Base-by-base conservation (phyloP, 2,113 vertebrate species). In the Phoxinus phoxinus region DNA sequence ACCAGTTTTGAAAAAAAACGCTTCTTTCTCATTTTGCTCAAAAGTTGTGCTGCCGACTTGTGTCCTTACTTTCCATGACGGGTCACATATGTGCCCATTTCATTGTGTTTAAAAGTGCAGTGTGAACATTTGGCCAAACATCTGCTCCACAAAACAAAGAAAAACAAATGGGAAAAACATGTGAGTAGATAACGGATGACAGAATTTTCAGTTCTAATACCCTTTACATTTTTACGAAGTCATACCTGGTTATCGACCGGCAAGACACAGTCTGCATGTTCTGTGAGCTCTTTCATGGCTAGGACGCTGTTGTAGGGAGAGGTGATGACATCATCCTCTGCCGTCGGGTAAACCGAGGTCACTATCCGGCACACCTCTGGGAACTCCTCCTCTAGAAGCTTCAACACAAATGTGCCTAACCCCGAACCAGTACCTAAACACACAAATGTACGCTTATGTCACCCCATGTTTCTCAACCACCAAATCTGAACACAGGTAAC, bases 261-360 rank as follows among this genome's bases (percentile, higher is more conserved):
- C 56, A 99, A 90, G 9, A 99, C 98, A 90, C 98, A 99, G 91
- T 99, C 96, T 3, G 98, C 98, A 21, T 97, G 96, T 88, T 99
- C 97, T 4, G 94, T 98, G 27, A 99, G 96, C 87, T 98, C 97
- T 75, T 93, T 97, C 97, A 98, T 98, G 86, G 98, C 97, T 90
- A 99, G 95, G 23, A 98, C 92, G 63, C 96, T 98, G 94, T 99
- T 99, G 88, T 99, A 99, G 0, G 98, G 98, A 56, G 98, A 99
- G 4, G 97, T 99, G 91, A 99, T 94, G 86, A 99, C 98, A 86
- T 99, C 98, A 78, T 99, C 98, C 84, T 99, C 98, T 21, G 91
- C 91, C 17, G 97, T 99, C 1, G 98, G 98, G 90, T 96, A 99
- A 87, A 99, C 87, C 4, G 97, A 95, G 46, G 96, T 97, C 74